Evolutionary conservation across 2,113 vertebrate species (phyloP).

Genomic region (Pongo pygmaeus): DNA sequence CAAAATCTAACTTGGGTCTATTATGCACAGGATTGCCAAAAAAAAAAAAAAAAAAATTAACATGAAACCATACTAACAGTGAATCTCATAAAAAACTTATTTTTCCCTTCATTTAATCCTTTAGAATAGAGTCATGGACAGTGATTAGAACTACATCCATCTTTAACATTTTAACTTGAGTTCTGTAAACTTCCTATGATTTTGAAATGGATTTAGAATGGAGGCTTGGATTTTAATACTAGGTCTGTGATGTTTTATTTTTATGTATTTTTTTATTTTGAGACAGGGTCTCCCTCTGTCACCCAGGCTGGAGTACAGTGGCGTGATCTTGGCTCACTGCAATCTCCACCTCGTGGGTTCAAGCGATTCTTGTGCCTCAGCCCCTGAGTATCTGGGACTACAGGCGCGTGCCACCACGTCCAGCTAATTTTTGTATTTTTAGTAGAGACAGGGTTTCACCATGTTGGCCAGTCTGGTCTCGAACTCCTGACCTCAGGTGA

Average conservation of each 20-base stretch:
- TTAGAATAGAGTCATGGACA: background rate
- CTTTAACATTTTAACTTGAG: constrained; percentile 16
- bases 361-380: too few relatives aligned
- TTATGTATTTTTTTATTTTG: too few relatives aligned
- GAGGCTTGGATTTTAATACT: background rate
- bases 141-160: background rate
- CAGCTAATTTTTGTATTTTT: too few relatives aligned
- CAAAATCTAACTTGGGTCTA: background rate
- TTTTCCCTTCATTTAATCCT: background rate
- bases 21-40: background rate
- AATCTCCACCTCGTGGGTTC: too few relatives aligned
- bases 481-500: too few relatives aligned
- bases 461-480: too few relatives aligned
- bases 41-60: background rate
- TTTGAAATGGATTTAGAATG: background rate
- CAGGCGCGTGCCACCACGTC: too few relatives aligned
- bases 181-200: background rate
- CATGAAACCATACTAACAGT: background rate
- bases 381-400: too few relatives aligned
- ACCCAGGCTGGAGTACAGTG: too few relatives aligned
- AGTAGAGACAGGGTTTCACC: too few relatives aligned
- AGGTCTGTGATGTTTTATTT: background rate
- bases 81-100: background rate
- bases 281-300: too few relatives aligned
- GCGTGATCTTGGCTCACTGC: too few relatives aligned